Conservation (phyloP, 30 jellyfish, hydroid and myxozoan species). For the Hydractinia echinata region DNA sequence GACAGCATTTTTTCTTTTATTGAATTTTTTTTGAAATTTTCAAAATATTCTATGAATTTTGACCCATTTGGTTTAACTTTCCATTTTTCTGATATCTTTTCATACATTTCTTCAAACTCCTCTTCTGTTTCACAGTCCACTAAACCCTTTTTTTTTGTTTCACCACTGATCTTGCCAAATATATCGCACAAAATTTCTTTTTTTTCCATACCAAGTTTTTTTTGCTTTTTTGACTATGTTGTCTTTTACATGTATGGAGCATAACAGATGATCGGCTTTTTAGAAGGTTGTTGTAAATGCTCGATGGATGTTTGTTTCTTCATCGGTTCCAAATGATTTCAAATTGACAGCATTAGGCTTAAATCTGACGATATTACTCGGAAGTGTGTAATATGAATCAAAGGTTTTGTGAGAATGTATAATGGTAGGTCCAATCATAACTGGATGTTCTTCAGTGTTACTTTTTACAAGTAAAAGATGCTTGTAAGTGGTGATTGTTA, state of each 20-base stretch:
- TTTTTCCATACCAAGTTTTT: background rate
- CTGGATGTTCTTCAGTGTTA: conserved; percentile 18
- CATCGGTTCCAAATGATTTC: conserved; percentile 37
- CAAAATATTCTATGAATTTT: too few species aligned
- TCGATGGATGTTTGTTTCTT: background rate
- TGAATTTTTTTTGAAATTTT: background rate
- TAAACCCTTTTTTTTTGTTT: conserved; percentile 12
- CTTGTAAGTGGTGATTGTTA: conserved; percentile 35
- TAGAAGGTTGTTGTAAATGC: conserved; percentile 11
- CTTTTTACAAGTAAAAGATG: background rate
- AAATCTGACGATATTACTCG: conserved; percentile 28
- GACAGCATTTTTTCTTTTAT: conserved; percentile 29
- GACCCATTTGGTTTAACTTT: background rate
- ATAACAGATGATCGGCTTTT: conserved; percentile 22
- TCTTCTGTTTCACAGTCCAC: conserved; percentile 19
- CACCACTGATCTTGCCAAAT: conserved; percentile 26
- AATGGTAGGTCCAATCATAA: conserved; percentile 35
- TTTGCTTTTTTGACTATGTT: conserved; percentile 25
- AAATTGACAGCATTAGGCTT: conserved; percentile 20
- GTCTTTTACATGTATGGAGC: conserved; percentile 46
- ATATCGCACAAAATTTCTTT: conserved; percentile 5
- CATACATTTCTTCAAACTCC: conserved; percentile 33
- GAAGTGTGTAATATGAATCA: conserved; percentile 35
- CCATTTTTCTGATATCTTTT: conserved; percentile 12
- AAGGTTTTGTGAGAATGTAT: conserved; percentile 40